phyloP scores from a whole-genome alignment of 2,888 invertebrate species.

The Philaethria dido region DNA sequence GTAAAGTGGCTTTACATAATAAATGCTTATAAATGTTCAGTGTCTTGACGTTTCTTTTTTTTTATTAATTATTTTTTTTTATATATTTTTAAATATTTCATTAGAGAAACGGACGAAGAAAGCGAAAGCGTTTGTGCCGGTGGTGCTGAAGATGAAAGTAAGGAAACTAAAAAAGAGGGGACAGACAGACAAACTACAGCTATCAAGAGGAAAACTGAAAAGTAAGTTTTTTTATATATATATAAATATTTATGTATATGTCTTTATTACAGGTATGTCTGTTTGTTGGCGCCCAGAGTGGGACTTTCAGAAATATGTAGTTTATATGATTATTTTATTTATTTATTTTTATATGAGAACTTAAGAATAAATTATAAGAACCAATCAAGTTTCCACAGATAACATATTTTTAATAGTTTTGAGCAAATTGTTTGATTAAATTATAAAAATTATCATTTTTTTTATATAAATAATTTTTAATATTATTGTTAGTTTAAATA shows the following conservation, averaged over 20 bases:
- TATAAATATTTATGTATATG: not conserved
- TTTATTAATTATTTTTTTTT: not conserved
- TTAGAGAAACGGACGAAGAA: conserved; percentile 77
- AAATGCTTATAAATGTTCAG: conserved; percentile 1
- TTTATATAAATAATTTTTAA: no score
- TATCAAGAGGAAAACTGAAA: conserved; percentile 72
- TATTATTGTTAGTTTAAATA: no score
- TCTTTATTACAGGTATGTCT: not conserved
- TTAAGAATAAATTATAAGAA: no score
- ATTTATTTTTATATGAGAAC: no score
- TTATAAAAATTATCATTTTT: no score
- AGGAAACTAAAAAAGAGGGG: conserved; percentile 66
- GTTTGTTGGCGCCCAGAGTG: not conserved
- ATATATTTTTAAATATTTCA: conserved; percentile 18
- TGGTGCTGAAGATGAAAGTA: conserved; percentile 68
- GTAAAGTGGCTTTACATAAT: not conserved
- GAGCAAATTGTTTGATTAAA: no score
- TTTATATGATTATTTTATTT: no score
- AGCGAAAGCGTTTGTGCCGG: conserved; percentile 74
- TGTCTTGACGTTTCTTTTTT: not conserved
- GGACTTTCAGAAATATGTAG: no score
- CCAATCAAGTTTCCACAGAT: no score
- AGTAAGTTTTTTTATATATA: conserved; percentile 57
- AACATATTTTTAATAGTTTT: no score
- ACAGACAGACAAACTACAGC: conserved; percentile 67